A percentile compares a stretch with the other conserved stretches of the same genome.
Conservation (phyloP, 2,113 vertebrate species). For the Mobula birostris region DNA sequence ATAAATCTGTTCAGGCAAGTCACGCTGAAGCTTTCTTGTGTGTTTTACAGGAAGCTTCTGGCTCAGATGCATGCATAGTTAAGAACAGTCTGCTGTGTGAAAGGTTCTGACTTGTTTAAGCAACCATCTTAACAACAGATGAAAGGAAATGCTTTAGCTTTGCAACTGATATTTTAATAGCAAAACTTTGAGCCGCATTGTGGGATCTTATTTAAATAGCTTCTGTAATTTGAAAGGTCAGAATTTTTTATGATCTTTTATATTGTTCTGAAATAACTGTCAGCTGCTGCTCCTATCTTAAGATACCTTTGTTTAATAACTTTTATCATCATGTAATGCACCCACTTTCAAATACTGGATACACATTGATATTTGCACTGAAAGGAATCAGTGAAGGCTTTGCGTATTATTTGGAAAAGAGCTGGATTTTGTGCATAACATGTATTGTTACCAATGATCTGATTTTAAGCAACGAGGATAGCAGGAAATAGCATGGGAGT, state of each 20-base stretch:
- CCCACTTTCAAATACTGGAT: constrained; percentile 68
- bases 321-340: constrained; percentile 43
- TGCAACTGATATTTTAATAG: constrained; percentile 39
- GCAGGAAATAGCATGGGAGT: constrained; percentile 69
- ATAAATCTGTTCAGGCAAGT: constrained; percentile 41
- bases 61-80: constrained; percentile 39
- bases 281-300: constrained; percentile 52
- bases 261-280: constrained; percentile 52
- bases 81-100: constrained; percentile 29
- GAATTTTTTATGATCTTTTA: constrained; percentile 45
- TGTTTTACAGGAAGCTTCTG: constrained; percentile 38
- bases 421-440: constrained; percentile 53
- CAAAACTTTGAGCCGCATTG: constrained; percentile 38
- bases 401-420: constrained; percentile 83
- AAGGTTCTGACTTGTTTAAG: constrained; percentile 35
- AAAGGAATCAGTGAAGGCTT: constrained; percentile 61
- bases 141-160: constrained; percentile 42
- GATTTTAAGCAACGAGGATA: constrained; percentile 66
- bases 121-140: constrained; percentile 43
- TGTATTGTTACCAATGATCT: constrained; percentile 65
- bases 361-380: constrained; percentile 69
- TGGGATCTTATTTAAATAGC: constrained; percentile 39
- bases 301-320: neutral
- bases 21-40: constrained; percentile 41
- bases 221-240: constrained; percentile 48